A percentile compares a stretch with the other conserved stretches of the same genome.
Evolutionary conservation across 2,888 invertebrate genomes (phyloP).

Genomic region (Koerneria pararmatus): DNA sequence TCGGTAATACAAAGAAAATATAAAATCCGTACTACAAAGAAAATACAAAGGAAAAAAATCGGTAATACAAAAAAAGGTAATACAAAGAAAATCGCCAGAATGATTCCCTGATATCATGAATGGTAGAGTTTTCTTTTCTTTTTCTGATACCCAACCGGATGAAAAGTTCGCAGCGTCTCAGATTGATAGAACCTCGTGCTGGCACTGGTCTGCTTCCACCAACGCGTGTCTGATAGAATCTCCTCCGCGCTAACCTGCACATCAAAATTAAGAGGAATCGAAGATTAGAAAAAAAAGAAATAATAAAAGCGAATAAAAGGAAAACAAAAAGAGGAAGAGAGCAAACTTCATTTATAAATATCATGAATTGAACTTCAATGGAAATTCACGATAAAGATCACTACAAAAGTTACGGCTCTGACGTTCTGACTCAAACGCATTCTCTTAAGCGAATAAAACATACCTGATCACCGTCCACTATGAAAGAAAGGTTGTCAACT

Average conservation of each 20-base stretch:
- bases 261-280: neutral
- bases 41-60: no score
- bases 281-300: neutral
- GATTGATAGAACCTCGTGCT: slow-evolving; percentile 50
- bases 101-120: no score
- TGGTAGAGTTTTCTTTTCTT: neutral
- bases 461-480: slow-evolving; percentile 43
- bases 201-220: slow-evolving; percentile 53
- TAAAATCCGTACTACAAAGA: no score
- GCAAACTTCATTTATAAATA: neutral
- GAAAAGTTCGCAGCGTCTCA: slow-evolving; percentile 43
- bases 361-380: no score
- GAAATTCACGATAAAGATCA: no score
- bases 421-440: no score
- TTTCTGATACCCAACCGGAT: slow-evolving; percentile 28
- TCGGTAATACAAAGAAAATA: no score
- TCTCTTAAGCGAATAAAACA: no score
- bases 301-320: neutral
- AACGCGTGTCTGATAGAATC: slow-evolving; percentile 27
- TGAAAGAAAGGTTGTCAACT: slow-evolving; percentile 49
- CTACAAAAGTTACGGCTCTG: no score
- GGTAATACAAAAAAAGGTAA: no score
- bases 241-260: slow-evolving; percentile 24
- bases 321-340: neutral
- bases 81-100: no score